Base-by-base conservation (phyloP, 2,888 invertebrate species). In the Eupithecia tripunctaria region DNA sequence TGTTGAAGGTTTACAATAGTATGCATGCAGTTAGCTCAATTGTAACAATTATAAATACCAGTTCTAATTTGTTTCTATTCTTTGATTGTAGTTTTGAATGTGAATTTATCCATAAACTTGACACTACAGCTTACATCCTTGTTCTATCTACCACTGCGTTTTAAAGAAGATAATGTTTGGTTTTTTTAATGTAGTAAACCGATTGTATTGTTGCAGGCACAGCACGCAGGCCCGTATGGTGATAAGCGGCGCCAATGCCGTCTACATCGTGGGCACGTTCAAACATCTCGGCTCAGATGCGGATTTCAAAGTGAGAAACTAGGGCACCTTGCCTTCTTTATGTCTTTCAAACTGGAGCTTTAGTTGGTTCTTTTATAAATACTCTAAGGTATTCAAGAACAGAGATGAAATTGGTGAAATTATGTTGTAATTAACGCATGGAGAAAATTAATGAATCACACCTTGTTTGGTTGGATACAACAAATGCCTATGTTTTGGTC, bases 191-290 rank as follows among this genome's bases (percentile, higher is more conserved):
- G 0, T 15, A 43, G 18, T 43, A 43, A 43, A 27, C n/a, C 7
- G 41, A 12, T 47, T 38, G 15, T 47, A 43, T 83, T 88, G 83
- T 93, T 92, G 29, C 93, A 96, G 96, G 85, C 96, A 96, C 84
- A 96, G 96, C 82, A 97, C 97, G 56, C 96, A 96, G 81, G 98
- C 97, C 1, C 96, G 97, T 87, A 97, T 98, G 96, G 95, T 97
- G 72, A 96, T 97, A 86, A 96, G 96, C 82, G 97, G 97, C 67
- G 97, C 97, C 25, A 94, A 94, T 74, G 96, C 97, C n/a, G 95
- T 97, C 75, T 96, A 97, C 91, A 96, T 98, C 82, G 96, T 97
- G 70, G 98, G 98, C 75, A 96, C 96, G 43, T 97, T 97, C 89
- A 97, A 97, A 85, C 95, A 96, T 85, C 95, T 96, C 85, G 95